These are phyloP conservation scores for Heliconius nattereri DNA, from an alignment of 1,140 invertebrate species.

Conservation along the genomic window DNA sequence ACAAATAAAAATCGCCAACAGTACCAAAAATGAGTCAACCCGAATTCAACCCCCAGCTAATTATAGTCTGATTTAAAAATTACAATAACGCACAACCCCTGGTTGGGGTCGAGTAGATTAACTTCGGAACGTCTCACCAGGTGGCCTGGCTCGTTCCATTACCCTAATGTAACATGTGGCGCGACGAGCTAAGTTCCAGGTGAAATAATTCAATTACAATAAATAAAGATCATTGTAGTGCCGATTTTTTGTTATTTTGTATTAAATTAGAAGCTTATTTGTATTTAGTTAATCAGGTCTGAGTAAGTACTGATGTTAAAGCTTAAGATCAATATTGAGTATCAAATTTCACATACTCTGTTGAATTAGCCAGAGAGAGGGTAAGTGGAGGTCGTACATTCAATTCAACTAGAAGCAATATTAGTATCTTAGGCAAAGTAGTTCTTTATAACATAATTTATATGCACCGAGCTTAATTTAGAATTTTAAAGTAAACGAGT, in stretches of 20 bases:
- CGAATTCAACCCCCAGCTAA: slow-evolving; percentile 33
- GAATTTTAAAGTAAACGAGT: no score
- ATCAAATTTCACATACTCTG: no score
- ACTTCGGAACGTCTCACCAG: slow-evolving; percentile 60
- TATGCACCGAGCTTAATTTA: no score
- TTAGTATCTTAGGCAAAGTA: no score
- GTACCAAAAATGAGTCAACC: slow-evolving; percentile 26
- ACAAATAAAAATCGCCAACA: slow-evolving; percentile 1
- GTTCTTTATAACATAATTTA: no score
- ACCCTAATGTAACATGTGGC: slow-evolving; percentile 44
- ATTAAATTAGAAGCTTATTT: no score
- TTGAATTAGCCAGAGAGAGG: no score
- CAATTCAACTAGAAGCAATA: no score
- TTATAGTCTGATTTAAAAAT: slow-evolving; percentile 49
- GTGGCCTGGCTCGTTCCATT: slow-evolving; percentile 55
- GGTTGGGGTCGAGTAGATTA: slow-evolving; percentile 52
- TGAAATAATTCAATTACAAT: slow-evolving; percentile 41
- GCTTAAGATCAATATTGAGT: no score
- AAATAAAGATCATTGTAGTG: slow-evolving; percentile 24
- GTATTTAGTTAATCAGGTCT: no score
- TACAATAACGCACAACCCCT: slow-evolving; percentile 48
- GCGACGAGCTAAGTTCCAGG: slow-evolving; percentile 30
- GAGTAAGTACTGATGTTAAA: no score
- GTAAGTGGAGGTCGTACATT: no score
- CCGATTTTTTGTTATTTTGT: background rate